Conservation (phyloP, 2,888 invertebrate genomes). For the Drosophila yooni region DNA sequence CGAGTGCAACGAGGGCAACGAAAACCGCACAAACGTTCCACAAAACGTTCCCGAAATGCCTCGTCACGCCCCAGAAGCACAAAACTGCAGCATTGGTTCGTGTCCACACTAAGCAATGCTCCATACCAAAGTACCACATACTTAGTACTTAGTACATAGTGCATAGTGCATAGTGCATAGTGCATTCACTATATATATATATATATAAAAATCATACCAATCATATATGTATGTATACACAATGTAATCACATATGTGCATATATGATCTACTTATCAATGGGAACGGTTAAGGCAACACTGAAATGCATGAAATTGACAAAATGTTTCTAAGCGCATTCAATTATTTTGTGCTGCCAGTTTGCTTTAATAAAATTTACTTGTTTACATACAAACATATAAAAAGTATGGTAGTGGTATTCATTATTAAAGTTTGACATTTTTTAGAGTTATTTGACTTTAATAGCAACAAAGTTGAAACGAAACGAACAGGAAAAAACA, state of each 20-base stretch:
- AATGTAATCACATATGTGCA: slow-evolving; percentile 3
- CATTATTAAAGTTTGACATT: background rate
- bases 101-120: slow-evolving; percentile 41
- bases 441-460: background rate
- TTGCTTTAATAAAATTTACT: background rate
- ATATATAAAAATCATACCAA: slow-evolving; percentile 1
- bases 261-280: slow-evolving; percentile 9
- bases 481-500: too few species aligned
- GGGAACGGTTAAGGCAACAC: slow-evolving; percentile 34
- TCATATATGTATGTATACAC: slow-evolving; percentile 13
- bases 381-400: too few species aligned
- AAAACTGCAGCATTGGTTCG: slow-evolving; percentile 40
- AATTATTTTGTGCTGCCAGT: slow-evolving; percentile 8
- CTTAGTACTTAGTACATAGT: slow-evolving; percentile 5
- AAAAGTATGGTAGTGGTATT: background rate
- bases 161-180: background rate
- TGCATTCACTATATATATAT: background rate
- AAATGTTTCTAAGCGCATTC: slow-evolving; percentile 1
- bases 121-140: slow-evolving; percentile 1
- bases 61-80: slow-evolving; percentile 35
- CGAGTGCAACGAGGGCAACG: slow-evolving; percentile 43
- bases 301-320: background rate
- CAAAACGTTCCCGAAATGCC: slow-evolving; percentile 25
- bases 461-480: background rate
- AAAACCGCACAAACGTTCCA: slow-evolving; percentile 32